Evolutionary conservation across 2,888 invertebrate genomes (phyloP), one percentile per base, ranked within the genome.

Genomic region (Cryptocheilus praepositus): DNA sequence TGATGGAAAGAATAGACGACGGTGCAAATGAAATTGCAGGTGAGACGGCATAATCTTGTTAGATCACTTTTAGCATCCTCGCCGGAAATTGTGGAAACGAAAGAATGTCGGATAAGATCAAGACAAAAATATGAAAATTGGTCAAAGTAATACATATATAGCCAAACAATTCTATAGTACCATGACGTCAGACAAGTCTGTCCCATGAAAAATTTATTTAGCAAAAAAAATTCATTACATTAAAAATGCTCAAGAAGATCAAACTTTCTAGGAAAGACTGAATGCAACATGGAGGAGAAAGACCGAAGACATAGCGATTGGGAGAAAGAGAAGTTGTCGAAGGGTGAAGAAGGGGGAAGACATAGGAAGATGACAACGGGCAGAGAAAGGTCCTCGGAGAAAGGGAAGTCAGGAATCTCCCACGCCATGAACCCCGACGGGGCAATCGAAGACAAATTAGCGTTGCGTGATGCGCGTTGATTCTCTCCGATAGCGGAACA

Each of bases 381-480:
- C 61, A 64, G 68, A 67, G 64, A 63, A 56, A 25, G 62, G 65
- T 45, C 51, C 57, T 36, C 46, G 11, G 52, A 11, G 36, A 11
- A 36, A 36, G 36, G 36, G 36, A 36, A 36, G 36, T 36, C 36
- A 64, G 69, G 69, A 71, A 81, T 85, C 86, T 88, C 88, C 87
- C 88, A 87, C 88, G 88, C 84, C 83, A 81, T 74, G 81, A 80
- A 74, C 73, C 77, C 74, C 81, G 80, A 75, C 49, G 80, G 82
- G 81, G 83, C 85, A 83, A 88, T 88, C 87, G 88, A 88, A 88
- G 87, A 88, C 85, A 85, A 88, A 88, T 88, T 88, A 88, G 86
- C 82, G 85, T 88, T 88, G 88, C 88, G 88, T 88, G 88, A 88
- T 87, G 88, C 86, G 87, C 87, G 86, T 85, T 86, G 88, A 88